Evolutionary conservation across 2,797 vertebrate genomes (phyloP).

Genomic region (Falco naumanni): DNA sequence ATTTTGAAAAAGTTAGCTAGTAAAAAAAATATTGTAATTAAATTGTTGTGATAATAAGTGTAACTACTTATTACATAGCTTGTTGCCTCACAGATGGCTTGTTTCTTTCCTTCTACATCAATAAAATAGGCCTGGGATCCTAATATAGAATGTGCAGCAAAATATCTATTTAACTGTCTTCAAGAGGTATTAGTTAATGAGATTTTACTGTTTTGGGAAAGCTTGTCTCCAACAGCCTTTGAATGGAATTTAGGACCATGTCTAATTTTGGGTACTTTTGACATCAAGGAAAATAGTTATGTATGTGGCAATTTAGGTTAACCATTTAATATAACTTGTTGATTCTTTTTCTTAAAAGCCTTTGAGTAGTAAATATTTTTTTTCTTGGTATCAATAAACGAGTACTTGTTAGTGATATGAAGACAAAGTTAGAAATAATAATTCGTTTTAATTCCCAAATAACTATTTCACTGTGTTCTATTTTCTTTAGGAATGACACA

Average conservation of each 20-base stretch:
- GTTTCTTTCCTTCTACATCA: not conserved
- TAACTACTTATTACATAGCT: not conserved
- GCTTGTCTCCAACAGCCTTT: not conserved
- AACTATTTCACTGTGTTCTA: not conserved
- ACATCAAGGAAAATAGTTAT: not conserved
- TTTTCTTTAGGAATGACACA: not conserved
- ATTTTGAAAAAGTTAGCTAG: not conserved
- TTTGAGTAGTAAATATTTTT: not conserved
- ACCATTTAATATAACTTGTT: not conserved
- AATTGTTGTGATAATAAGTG: not conserved
- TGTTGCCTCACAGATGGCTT: not conserved
- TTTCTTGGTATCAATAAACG: not conserved
- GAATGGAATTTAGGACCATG: not conserved
- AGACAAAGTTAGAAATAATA: not conserved
- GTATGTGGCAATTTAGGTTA: not conserved
- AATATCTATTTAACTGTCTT: not conserved
- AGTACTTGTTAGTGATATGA: not conserved
- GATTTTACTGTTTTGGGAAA: not conserved
- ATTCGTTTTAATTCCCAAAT: not conserved
- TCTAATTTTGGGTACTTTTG: not conserved
- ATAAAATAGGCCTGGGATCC: not conserved
- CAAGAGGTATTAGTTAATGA: not conserved
- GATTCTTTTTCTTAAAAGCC: not conserved
- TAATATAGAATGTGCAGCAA: not conserved
- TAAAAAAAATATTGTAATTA: not conserved